Base-by-base conservation (phyloP, 2,888 invertebrate species). In the Monopis laevigella region DNA sequence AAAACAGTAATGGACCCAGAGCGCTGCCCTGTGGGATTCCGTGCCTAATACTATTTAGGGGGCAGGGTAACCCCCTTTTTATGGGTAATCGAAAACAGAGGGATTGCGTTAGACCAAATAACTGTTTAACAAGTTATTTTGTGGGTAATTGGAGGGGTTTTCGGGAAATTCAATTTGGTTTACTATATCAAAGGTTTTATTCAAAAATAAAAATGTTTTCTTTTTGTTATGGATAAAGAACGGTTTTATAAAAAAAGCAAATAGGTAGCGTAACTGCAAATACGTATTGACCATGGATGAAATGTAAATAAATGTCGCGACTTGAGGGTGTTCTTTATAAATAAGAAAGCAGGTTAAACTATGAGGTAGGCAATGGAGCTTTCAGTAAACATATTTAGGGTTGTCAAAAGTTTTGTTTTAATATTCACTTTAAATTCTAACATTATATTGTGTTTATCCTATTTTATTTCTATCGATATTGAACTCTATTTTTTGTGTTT, bases 291-390 rank as follows among this genome's bases (percentile, higher is more conserved):
- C 32, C 32, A 32, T 17, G 42, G 28, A 30, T 16, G 32, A 43
- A 41, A 46, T 46, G 48, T 46, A 46, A 48, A 48, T 46, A 45
- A 39, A 41, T 42, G 42, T 34, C 32, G 26, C 43, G 14, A 12
- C 14, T 60, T 66, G 62, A 11, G 28, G n/a, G n/a, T n/a, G n/a
- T n/a, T n/a, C 2, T 32, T 32, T 32, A 65, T 73, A 68, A 73
- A 73, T 73, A 73, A 73, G 64, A 62, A 59, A 73, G 58, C 52
- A 72, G 69, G 69, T 67, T 65, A 66, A 68, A 64, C 65, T 58
- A 61, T 53, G 48, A 61, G 64, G 66, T 56, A 63, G 49, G 7
- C 32, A 6, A 17, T 14, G 4, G 17, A 29, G n/a, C 14, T 29
- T 29, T 7, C 11, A 46, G 62, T 55, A 63, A 65, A 67, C 65